phyloP scores from a whole-genome alignment of 2,113 vertebrate genomes.

The Lepidothrix coronata region DNA sequence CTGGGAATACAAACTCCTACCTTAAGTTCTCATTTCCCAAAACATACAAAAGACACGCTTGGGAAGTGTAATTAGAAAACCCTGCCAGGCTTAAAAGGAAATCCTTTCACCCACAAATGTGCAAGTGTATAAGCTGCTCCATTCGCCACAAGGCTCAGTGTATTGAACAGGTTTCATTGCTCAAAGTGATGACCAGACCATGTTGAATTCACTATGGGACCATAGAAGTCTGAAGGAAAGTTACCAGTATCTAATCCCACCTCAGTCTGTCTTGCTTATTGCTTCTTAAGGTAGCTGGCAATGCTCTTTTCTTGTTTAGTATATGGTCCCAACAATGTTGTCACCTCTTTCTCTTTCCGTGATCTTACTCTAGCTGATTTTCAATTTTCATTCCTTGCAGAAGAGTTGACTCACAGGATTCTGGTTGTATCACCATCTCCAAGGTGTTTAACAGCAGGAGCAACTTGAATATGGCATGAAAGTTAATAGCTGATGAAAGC shows the following conservation, averaged over 20 bases:
- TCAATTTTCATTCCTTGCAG: neutral
- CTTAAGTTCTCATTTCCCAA: neutral
- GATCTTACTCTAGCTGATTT: neutral
- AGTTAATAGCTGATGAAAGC: slow-evolving; percentile 14
- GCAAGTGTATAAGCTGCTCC: neutral
- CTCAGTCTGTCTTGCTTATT: neutral
- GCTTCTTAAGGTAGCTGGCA: neutral
- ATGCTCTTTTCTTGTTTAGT: neutral
- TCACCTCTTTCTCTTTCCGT: neutral
- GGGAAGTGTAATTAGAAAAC: neutral
- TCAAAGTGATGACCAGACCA: neutral
- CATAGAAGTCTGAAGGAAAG: neutral
- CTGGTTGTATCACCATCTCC: neutral
- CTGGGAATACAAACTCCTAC: neutral
- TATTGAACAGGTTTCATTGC: neutral
- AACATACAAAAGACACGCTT: neutral
- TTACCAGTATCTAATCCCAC: neutral
- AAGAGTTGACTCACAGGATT: neutral
- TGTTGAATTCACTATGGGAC: neutral
- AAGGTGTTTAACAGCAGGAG: slow-evolving; percentile 16
- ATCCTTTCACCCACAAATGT: neutral
- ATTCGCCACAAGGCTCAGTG: accelerated
- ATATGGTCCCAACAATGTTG: neutral
- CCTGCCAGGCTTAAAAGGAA: neutral
- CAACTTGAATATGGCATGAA: neutral